Conservation (phyloP, 2,888 invertebrate genomes). For the Metalampra italica region DNA sequence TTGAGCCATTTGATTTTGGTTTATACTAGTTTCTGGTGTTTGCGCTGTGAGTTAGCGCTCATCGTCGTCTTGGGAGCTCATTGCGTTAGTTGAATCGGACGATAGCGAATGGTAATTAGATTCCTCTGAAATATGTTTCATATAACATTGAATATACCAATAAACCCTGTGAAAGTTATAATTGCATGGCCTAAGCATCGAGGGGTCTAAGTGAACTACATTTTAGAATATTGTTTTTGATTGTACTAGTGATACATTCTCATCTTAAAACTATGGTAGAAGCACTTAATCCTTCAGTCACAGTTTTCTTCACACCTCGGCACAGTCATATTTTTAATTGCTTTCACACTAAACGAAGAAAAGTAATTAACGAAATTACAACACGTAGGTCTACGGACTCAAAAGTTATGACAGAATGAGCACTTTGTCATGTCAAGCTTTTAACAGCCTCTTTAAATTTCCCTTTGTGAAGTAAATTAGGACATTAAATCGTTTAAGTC, state of each 20-base stretch:
- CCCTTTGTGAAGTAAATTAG: conserved; percentile 74
- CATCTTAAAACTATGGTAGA: neutral
- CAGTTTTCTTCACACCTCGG: conserved; percentile 20
- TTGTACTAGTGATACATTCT: neutral
- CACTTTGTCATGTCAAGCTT: conserved; percentile 74
- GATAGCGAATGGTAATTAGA: too few species aligned
- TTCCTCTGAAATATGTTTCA: too few species aligned
- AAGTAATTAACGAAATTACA: conserved; percentile 67
- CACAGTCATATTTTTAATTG: conserved; percentile 43
- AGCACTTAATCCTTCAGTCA: neutral
- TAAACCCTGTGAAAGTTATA: too few species aligned
- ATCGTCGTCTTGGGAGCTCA: neutral
- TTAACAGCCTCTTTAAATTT: conserved; percentile 72
- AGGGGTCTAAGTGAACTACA: too few species aligned
- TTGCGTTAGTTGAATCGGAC: too few species aligned
- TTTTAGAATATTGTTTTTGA: too few species aligned
- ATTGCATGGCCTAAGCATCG: too few species aligned
- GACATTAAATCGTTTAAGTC: conserved; percentile 72
- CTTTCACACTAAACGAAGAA: conserved; percentile 40
- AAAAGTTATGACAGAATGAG: conserved; percentile 71
- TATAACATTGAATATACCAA: too few species aligned
- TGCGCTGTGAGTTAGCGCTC: neutral
- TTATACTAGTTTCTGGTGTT: neutral
- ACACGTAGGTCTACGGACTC: conserved; percentile 63
- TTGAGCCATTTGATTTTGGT: neutral